A percentile compares a stretch with the other conserved stretches of the same genome.
Conservation (phyloP, 2,888 invertebrate genomes). For the Bruchidius siliquastri region DNA sequence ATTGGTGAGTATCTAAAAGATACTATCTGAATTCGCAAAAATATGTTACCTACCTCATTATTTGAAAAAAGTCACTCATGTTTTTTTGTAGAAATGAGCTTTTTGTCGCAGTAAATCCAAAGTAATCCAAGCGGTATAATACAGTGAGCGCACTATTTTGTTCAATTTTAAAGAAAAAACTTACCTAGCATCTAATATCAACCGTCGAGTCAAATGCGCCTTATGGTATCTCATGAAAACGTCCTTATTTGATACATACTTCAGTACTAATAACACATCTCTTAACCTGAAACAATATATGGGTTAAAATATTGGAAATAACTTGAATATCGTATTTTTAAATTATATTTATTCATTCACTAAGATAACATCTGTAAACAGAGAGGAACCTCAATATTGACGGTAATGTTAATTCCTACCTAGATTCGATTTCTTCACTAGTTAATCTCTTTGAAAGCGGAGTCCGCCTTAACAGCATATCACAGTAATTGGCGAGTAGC, state of each 20-base stretch:
- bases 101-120: too few species aligned
- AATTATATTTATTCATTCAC: too few species aligned
- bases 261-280: slow-evolving; percentile 92
- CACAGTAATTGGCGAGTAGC: slow-evolving; percentile 97
- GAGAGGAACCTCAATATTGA: neutral
- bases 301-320: too few species aligned
- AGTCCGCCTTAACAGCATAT: slow-evolving; percentile 95
- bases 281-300: slow-evolving; percentile 50
- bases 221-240: slow-evolving; percentile 99
- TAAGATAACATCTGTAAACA: too few species aligned
- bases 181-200: slow-evolving; percentile 84
- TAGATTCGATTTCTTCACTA: slow-evolving; percentile 89
- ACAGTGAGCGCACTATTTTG: too few species aligned
- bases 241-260: slow-evolving; percentile 99
- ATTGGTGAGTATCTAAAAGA: too few species aligned
- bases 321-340: too few species aligned
- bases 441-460: slow-evolving; percentile 94
- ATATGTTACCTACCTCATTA: too few species aligned
- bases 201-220: slow-evolving; percentile 90
- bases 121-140: too few species aligned
- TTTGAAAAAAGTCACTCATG: too few species aligned
- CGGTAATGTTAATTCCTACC: slow-evolving; percentile 37
- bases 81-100: too few species aligned
- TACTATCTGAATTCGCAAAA: too few species aligned
- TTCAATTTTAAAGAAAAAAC: neutral